These are phyloP conservation scores for Nephotettix cincticeps DNA, from an alignment of 1,140 invertebrate genomes.

Conservation along the genomic window DNA sequence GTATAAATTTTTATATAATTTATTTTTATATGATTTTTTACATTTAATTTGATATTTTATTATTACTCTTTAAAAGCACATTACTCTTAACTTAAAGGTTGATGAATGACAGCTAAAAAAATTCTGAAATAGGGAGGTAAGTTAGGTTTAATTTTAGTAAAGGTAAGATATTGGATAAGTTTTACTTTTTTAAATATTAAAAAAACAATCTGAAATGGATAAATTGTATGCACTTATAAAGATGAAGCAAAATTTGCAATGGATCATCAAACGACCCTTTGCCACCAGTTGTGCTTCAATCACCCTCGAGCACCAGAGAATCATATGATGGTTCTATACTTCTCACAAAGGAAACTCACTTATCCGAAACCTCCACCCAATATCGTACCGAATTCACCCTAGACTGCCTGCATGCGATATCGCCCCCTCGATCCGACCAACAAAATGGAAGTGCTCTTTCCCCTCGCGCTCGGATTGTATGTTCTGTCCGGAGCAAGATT, in stretches of 20 bases:
- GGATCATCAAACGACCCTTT: conserved; percentile 19
- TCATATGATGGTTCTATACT: background rate
- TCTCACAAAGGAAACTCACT: background rate
- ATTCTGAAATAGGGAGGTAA: no score
- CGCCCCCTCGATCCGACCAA: background rate
- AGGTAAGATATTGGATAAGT: no score
- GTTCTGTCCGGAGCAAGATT: conserved; percentile 33
- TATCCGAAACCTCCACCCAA: conserved; percentile 15
- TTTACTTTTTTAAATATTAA: no score
- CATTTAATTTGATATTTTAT: no score
- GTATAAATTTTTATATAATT: no score
- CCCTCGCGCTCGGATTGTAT: background rate
- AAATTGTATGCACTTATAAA: no score
- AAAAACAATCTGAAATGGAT: no score
- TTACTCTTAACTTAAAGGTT: no score
- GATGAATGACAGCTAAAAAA: no score
- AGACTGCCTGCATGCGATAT: conserved; percentile 3
- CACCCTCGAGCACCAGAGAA: background rate
- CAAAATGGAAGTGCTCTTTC: conserved; percentile 25
- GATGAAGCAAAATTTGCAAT: background rate
- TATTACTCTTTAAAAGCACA: no score
- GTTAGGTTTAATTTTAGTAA: no score
- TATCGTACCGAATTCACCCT: conserved; percentile 11
- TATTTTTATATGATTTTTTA: no score
- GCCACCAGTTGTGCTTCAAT: conserved; percentile 4